Evolutionary conservation across 2,113 vertebrate species (phyloP).

Genomic region (Microtus pennsylvanicus): DNA sequence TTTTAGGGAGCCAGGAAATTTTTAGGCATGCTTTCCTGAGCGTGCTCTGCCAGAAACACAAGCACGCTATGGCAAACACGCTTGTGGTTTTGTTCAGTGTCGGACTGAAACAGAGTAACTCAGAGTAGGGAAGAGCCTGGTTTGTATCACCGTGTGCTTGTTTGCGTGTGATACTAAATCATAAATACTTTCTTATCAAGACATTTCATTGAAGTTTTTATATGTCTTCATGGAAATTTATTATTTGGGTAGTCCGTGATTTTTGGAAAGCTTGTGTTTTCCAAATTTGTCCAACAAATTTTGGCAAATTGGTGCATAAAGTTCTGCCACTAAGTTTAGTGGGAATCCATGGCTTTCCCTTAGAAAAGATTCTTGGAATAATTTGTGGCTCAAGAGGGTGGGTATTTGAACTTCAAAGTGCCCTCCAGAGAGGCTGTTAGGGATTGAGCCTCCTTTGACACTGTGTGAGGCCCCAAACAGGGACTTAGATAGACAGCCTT

Average conservation of each 20-base stretch:
- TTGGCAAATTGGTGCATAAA: background rate
- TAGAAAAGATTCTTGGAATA: conserved; percentile 25
- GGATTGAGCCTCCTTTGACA: background rate
- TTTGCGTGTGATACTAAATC: background rate
- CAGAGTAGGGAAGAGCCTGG: background rate
- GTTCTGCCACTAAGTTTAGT: background rate
- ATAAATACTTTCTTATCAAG: conserved; percentile 26
- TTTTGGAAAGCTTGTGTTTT: conserved; percentile 23
- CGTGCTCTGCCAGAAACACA: background rate
- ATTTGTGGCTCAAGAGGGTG: conserved; percentile 27
- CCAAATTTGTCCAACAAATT: conserved; percentile 7
- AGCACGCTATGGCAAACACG: background rate
- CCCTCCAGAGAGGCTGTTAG: background rate
- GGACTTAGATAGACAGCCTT: too few relatives aligned
- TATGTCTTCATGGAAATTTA: background rate
- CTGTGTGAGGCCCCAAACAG: background rate
- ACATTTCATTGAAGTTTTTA: conserved; percentile 1
- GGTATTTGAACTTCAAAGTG: background rate
- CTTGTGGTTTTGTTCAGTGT: background rate
- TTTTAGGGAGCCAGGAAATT: conserved; percentile 32
- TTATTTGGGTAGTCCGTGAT: background rate
- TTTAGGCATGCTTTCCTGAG: background rate
- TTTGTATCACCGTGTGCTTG: background rate
- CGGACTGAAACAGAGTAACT: background rate
- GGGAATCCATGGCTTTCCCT: background rate